Base-by-base conservation (phyloP, 92 coral and sea anemone species). In the Metridium senile region DNA sequence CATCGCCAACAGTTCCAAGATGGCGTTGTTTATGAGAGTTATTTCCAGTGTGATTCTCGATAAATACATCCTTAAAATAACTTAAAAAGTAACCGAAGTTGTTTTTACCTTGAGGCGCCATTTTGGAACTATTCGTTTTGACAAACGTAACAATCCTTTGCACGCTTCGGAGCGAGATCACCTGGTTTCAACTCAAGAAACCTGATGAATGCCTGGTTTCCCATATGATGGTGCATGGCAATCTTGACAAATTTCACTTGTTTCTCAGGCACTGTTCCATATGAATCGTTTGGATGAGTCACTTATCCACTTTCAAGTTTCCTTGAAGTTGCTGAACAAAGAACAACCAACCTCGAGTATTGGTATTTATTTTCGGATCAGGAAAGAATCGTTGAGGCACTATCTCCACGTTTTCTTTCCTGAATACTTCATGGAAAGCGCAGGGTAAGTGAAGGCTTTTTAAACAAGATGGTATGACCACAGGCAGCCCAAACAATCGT, bases 261-360 rank as follows among this genome's bases (percentile, higher is more conserved):
- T 11, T 26, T 39, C 28, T 2, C 74, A 95, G 99, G 99, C 97
- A 1, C 45, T 92, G 32, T 79, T 88, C 63, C 96, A 88, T 32
- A 96, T 96, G 99, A 96, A 90, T 61, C 97, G 97, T 13, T 86
- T 93, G 45, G 96, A 92, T 45, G 99, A 93, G 18, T 89, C 99
- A 11, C 74, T 96, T 0, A 20, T 74, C 4, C 99, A 96, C 72
- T 86, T 96, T 10, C 43, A 74, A 11, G 58, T 80, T 30, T 97
- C 96, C 19, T 86, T 96, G 52, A 77, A 67, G 35, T 70, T 86
- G 47, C 92, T 96, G 47, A 97, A 97, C 34, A 87, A 82, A 72
- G 86, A 81, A 35, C 96, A 93, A 32, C 97, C 97, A 0, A 80
- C 66, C 4, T 69, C 93, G 26, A 71, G 74, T 20, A 9, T 82